phyloP scores from a whole-genome alignment of 1,140 invertebrate genomes.

The Phortica variegata region DNA sequence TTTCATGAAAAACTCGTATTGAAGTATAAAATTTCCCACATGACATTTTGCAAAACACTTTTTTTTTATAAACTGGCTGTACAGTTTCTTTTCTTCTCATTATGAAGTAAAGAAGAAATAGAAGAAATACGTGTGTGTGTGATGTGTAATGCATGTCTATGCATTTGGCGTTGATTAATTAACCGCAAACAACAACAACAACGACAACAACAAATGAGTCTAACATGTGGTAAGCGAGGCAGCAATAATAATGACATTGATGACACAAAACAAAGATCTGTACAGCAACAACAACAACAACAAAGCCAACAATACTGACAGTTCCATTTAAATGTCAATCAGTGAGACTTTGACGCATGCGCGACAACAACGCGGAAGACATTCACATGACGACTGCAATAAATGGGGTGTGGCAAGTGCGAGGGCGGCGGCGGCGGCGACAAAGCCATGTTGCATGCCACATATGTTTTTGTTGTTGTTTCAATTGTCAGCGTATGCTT shows the following conservation, averaged over 20 bases:
- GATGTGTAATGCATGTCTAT: conserved; percentile 12
- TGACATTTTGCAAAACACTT: too few relatives aligned
- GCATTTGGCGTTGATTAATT: conserved; percentile 38
- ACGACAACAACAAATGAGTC: conserved; percentile 17
- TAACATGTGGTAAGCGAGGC: conserved; percentile 2
- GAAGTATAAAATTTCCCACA: too few relatives aligned
- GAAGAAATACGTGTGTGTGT: not conserved
- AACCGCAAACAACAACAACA: conserved; percentile 20
- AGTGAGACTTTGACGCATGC: conserved; percentile 25
- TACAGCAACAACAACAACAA: conserved; percentile 11
- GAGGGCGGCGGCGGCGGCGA: not conserved
- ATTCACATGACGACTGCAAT: not conserved
- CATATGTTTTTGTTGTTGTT: too few relatives aligned
- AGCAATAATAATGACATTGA: conserved; percentile 14
- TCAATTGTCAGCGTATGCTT: too few relatives aligned
- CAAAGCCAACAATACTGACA: conserved; percentile 23
- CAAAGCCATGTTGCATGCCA: conserved; percentile 11
- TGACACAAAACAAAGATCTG: too few relatives aligned
- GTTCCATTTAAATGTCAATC: conserved; percentile 40
- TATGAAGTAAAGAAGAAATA: too few relatives aligned
- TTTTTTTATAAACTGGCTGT: too few relatives aligned
- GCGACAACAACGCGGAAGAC: conserved; percentile 10
- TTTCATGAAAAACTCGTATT: too few relatives aligned
- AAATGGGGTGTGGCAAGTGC: not conserved
- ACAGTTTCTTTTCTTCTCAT: too few relatives aligned